These are phyloP conservation scores for Mesorhabditis sp. DNA, from an alignment of 2,888 invertebrate species.

Conservation along the genomic window DNA sequence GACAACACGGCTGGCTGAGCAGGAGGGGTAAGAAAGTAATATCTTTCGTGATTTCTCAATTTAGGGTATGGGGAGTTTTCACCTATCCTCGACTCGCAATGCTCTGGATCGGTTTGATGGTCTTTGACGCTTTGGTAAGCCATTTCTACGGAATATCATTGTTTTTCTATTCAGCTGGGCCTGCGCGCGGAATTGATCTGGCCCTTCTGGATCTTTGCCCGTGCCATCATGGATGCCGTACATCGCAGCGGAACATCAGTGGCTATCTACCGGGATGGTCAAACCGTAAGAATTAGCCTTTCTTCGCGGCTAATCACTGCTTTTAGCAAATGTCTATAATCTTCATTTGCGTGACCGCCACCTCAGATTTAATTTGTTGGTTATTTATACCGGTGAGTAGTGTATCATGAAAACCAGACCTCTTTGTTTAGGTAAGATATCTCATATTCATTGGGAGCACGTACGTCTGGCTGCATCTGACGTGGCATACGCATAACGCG, in stretches of 20 bases:
- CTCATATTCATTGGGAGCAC: constrained; percentile 84
- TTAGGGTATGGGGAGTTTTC: constrained; percentile 28
- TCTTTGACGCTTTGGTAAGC: constrained; percentile 32
- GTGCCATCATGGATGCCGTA: constrained; percentile 93
- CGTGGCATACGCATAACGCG: constrained; percentile 34
- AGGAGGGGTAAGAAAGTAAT: constrained; percentile 14
- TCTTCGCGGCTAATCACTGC: constrained; percentile 6
- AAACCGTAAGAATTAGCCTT: constrained; percentile 22
- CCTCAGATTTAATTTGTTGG: constrained; percentile 96
- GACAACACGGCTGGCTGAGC: constrained; percentile 10
- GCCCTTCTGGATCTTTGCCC: constrained; percentile 93
- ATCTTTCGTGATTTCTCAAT: constrained; percentile 12
- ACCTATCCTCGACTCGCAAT: constrained; percentile 38
- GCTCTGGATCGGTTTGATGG: constrained; percentile 42
- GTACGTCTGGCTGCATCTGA: constrained; percentile 41
- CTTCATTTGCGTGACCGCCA: constrained; percentile 94
- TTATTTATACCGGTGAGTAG: constrained; percentile 89
- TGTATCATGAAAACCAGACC: neutral
- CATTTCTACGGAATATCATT: neutral
- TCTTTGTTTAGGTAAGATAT: constrained; percentile 17
- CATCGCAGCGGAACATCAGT: constrained; percentile 78
- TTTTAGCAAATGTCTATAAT: constrained; percentile 90
- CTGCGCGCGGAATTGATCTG: constrained; percentile 98
- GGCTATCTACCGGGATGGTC: constrained; percentile 24
- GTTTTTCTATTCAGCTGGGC: constrained; percentile 72